Base-by-base conservation (phyloP, 2,797 vertebrate species). In the Hippocampus kuda region DNA sequence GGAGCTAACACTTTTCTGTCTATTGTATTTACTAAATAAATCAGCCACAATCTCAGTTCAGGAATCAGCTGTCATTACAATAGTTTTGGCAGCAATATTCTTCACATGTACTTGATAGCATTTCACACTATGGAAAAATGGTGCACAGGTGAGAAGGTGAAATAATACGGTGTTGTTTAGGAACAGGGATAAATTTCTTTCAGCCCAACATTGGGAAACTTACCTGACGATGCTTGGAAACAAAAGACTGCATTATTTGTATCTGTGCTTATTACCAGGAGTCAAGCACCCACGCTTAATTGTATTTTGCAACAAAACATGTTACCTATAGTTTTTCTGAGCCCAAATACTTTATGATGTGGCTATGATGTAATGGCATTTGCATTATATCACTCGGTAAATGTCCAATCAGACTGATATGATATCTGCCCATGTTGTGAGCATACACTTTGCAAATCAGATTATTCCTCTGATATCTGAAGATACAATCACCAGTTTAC, bases 51-150 rank as follows among this genome's bases (percentile, higher is more conserved):
- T 26, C 54, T 57, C 54, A 57, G 13, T 5, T 26, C 46, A 63
- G 22, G 69, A 1, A 74, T 74, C 84, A 87, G 82, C 79, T 84
- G 65, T 72, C 75, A 75, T 84, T 79, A 84, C 75, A 77, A 82
- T 76, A 81, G 81, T 81, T 73, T 60, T 60, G 60, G 6, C 68
- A 80, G 70, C 77, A 83, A 83, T 81, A 77, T 79, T 73, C 72
- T 72, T 79, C 76, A 76, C 68, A 71, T 75, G 72, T 68, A 73
- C 72, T 38, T 38, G 71, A 26, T 68, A 79, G 66, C 69, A 38
- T 38, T 64, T 24, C 20, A 38, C 8, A 10, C 34, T 4, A 6
- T 20, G 34, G 34, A 0, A 41, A 13, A 62, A 62, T 2, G 3
- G 60, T 62, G 10, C 62, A 64, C 1, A 24, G 20, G 18, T 22